These are phyloP conservation scores for Cinclus cinclus DNA, from an alignment of 2,113 vertebrate species.

Conservation along the genomic window DNA sequence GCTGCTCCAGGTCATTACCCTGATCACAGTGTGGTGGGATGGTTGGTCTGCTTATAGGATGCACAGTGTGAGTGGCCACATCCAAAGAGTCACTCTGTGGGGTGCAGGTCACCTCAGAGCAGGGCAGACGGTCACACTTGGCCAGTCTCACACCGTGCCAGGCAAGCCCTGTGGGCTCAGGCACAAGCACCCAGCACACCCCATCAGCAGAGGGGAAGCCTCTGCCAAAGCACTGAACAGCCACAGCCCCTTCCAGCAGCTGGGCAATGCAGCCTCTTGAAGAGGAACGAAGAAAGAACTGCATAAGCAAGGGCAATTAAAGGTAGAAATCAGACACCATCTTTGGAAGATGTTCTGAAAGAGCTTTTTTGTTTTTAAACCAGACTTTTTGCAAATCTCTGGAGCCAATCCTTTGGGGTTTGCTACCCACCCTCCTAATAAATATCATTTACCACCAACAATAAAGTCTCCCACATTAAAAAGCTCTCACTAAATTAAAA, in stretches of 20 bases:
- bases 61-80: fast-evolving
- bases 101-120: background rate
- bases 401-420: background rate
- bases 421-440: conserved; percentile 61
- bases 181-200: background rate
- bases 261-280: background rate
- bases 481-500: conserved; percentile 61
- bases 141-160: background rate
- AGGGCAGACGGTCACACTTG: background rate
- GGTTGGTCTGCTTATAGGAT: background rate
- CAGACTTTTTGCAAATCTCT: conserved; percentile 2
- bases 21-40: fast-evolving
- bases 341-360: conserved; percentile 38
- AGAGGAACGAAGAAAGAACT: background rate
- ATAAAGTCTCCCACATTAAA: conserved; percentile 54
- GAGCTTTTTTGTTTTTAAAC: conserved; percentile 30
- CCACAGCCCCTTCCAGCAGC: background rate
- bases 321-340: conserved; percentile 38
- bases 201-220: background rate
- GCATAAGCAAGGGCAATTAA: background rate
- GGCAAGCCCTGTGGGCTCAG: background rate
- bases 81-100: fast-evolving
- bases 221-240: background rate
- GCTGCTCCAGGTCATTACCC: background rate
- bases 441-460: conserved; percentile 61